Conservation (phyloP, 1,140 invertebrate species). For the Eurosta solidaginis region DNA sequence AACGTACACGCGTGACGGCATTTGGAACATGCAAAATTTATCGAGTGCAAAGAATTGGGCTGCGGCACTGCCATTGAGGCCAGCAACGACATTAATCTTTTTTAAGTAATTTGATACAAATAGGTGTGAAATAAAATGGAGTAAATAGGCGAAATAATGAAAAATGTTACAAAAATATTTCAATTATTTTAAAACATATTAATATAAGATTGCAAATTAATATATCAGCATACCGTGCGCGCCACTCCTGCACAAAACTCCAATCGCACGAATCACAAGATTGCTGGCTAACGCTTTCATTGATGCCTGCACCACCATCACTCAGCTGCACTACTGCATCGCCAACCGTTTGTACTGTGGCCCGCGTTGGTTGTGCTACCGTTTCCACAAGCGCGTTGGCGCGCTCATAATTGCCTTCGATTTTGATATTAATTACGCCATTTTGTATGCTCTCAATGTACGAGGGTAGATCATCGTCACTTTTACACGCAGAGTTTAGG, state of each 20-base stretch:
- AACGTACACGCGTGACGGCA: no score
- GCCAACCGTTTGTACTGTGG: conserved; percentile 29
- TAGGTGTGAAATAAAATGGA: not conserved
- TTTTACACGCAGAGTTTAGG: no score
- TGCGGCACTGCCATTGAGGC: not conserved
- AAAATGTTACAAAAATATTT: no score
- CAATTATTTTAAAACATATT: not conserved
- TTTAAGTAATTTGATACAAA: not conserved
- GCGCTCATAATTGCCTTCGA: conserved; percentile 68
- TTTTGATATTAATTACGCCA: conserved; percentile 68
- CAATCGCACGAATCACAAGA: conserved; percentile 67
- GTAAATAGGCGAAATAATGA: no score
- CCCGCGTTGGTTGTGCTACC: conserved; percentile 52
- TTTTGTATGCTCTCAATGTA: conserved; percentile 62
- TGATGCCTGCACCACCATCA: conserved; percentile 39
- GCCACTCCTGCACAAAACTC: conserved; percentile 76
- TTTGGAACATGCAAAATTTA: no score
- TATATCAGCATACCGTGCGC: conserved; percentile 52
- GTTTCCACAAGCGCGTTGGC: conserved; percentile 66
- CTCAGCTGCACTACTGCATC: conserved; percentile 54
- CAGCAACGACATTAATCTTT: not conserved
- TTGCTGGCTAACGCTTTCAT: conserved; percentile 45
- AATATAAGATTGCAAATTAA: not conserved
- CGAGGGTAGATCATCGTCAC: conserved; percentile 64
- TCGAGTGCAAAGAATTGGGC: not conserved